Evolutionary conservation across 2,113 vertebrate species (phyloP), one percentile per base, ranked within the genome.

Genomic region (Ciconia boyciana): DNA sequence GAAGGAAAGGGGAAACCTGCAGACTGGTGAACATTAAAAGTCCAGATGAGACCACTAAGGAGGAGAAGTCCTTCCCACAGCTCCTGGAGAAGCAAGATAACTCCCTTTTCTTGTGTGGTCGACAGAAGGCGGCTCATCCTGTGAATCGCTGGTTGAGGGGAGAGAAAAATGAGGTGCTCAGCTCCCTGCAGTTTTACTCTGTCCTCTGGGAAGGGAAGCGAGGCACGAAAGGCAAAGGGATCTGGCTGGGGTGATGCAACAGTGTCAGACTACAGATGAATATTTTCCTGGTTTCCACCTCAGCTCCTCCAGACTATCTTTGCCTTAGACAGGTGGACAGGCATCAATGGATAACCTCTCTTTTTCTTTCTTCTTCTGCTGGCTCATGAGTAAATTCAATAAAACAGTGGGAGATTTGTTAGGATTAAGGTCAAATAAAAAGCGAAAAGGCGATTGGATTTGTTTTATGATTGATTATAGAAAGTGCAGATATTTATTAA

Each of bases 401-500:
- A 70, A 75, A 94, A 70, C 54, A 41, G 96, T 39, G 65, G 60
- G 89, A 90, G 93, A 95, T 96, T 91, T 96, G 87, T 96, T 95
- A 95, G 91, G 91, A 96, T 94, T 97, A 88, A 94, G 94, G 96
- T 96, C 91, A 97, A 96, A 97, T 96, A 61, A 95, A 95, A 93
- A 91, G 78, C 6, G 34, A 95, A 95, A 91, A 96, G 87, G 91
- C 48, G 16, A 96, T 88, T 95, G 93, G 96, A 96, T 97, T 97
- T 96, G 85, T 32, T 94, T 95, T 94, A 90, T 88, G 91, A 97
- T 96, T 97, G 97, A 96, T 97, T 94, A 95, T 69, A 86, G 91
- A 77, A 95, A 94, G 93, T 77, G 75, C 87, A 83, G 91, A 78
- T 97, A 97, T 95, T 97, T 97, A 97, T 97, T 96, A 97, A 66